These are phyloP conservation scores for Falcaria lacertinaria DNA, from an alignment of 2,888 invertebrate species.

Conservation along the genomic window DNA sequence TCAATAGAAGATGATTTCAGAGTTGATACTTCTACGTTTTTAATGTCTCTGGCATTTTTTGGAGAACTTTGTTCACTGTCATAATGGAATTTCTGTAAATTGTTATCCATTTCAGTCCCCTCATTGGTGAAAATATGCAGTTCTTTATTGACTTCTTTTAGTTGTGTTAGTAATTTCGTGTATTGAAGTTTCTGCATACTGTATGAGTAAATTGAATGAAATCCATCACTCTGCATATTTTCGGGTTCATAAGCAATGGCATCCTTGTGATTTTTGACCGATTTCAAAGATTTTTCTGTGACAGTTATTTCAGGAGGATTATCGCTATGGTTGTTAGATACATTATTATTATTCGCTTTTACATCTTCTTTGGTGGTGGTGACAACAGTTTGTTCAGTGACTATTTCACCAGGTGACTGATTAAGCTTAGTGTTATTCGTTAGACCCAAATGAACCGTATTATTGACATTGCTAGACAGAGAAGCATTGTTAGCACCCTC, in stretches of 20 bases:
- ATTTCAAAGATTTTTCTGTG: slow-evolving; percentile 17
- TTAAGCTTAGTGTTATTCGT: slow-evolving; percentile 36
- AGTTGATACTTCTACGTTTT: neutral
- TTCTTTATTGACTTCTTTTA: slow-evolving; percentile 59
- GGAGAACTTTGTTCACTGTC: slow-evolving; percentile 35
- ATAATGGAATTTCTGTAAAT: slow-evolving; percentile 53
- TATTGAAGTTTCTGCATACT: slow-evolving; percentile 66
- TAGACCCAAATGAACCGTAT: slow-evolving; percentile 48
- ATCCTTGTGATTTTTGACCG: slow-evolving; percentile 13
- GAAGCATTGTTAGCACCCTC: slow-evolving; percentile 46
- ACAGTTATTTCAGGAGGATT: slow-evolving; percentile 34
- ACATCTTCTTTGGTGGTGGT: neutral
- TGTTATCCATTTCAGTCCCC: slow-evolving; percentile 36
- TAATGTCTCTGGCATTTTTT: slow-evolving; percentile 3
- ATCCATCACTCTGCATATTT: slow-evolving; percentile 66
- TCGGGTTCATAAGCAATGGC: slow-evolving; percentile 62
- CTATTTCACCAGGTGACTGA: slow-evolving; percentile 13
- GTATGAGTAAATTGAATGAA: slow-evolving; percentile 61
- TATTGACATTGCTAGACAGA: slow-evolving; percentile 45
- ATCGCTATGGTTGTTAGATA: slow-evolving; percentile 23
- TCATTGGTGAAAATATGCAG: slow-evolving; percentile 62
- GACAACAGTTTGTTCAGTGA: slow-evolving; percentile 13
- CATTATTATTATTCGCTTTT: slow-evolving; percentile 11
- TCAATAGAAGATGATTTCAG: neutral
- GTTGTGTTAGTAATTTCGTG: slow-evolving; percentile 53